These are phyloP conservation scores for Sebastes itinus DNA, from an alignment of 2,797 vertebrate genomes.

Conservation along the genomic window DNA sequence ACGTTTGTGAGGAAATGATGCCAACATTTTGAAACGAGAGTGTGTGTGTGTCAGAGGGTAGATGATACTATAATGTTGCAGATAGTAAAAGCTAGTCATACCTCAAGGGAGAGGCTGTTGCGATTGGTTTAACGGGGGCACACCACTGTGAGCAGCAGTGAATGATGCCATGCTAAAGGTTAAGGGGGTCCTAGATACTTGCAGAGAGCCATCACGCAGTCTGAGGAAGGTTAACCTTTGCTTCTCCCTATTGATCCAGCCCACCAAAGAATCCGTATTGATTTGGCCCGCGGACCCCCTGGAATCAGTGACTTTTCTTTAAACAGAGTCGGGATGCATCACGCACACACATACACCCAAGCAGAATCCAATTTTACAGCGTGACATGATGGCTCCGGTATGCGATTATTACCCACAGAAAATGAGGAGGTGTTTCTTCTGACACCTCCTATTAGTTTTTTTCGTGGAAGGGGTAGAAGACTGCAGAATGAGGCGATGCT, in stretches of 20 bases:
- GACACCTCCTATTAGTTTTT: constrained; percentile 13
- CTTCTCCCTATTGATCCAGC: constrained; percentile 58
- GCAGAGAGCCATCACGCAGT: constrained; percentile 35
- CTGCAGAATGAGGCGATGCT: neutral
- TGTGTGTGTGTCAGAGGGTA: neutral
- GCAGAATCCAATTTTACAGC: constrained; percentile 21
- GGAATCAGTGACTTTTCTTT: constrained; percentile 29
- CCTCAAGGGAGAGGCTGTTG: neutral
- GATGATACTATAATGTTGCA: neutral
- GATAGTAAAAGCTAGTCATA: neutral
- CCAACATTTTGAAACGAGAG: no score
- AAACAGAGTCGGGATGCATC: constrained; percentile 9
- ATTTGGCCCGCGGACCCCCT: constrained; percentile 32
- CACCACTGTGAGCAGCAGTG: constrained; percentile 1
- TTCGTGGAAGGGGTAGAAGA: neutral
- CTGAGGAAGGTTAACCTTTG: constrained; percentile 65
- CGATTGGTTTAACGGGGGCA: constrained; percentile 1
- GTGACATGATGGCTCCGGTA: neutral
- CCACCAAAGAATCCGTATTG: constrained; percentile 50
- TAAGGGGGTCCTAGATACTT: constrained; percentile 34
- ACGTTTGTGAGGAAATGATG: neutral
- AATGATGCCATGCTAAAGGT: constrained; percentile 51
- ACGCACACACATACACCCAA: neutral
- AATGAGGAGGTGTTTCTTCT: constrained; percentile 42
- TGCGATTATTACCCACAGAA: constrained; percentile 30